Evolutionary conservation across 2,888 invertebrate genomes (phyloP).

Genomic region (Ptychoptera contaminata): DNA sequence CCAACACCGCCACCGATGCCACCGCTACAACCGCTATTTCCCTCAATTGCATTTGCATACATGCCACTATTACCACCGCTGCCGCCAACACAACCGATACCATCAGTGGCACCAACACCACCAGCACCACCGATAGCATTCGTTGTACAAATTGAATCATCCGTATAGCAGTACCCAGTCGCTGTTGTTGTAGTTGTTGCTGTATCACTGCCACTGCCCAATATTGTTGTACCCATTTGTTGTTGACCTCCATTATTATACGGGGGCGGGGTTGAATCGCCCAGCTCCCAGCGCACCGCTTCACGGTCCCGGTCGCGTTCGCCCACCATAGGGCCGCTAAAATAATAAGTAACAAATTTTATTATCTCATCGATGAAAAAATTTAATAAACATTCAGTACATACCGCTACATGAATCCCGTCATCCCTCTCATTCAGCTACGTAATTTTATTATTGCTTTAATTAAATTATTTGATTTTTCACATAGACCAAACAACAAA

Average conservation of each 20-base stretch:
- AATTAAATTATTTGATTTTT: too few species aligned
- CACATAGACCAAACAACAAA: too few species aligned
- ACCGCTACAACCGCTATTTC: conserved; percentile 25
- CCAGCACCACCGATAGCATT: conserved; percentile 19
- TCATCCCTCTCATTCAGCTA: conserved; percentile 26
- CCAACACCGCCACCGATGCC: conserved; percentile 24
- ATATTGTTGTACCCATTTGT: conserved; percentile 31
- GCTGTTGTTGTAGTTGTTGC: conserved; percentile 21
- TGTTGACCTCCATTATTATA: conserved; percentile 32
- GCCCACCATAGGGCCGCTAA: conserved; percentile 33
- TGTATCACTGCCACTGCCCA: conserved; percentile 30
- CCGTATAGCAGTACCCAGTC: conserved; percentile 10
- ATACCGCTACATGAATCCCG: conserved; percentile 33
- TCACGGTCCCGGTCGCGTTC: conserved; percentile 35
- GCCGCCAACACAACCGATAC: conserved; percentile 24
- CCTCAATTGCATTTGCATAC: conserved; percentile 12
- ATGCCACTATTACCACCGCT: conserved; percentile 24
- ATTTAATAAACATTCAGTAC: not conserved
- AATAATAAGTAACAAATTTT: not conserved
- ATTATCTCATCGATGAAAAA: not conserved
- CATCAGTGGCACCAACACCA: conserved; percentile 25
- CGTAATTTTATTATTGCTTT: not conserved
- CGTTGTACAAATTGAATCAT: not conserved
- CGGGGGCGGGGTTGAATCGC: conserved; percentile 36
- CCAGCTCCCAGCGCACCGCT: conserved; percentile 35